phyloP scores from a whole-genome alignment of 1,140 invertebrate genomes.

The Meloidogyne floridensis region DNA sequence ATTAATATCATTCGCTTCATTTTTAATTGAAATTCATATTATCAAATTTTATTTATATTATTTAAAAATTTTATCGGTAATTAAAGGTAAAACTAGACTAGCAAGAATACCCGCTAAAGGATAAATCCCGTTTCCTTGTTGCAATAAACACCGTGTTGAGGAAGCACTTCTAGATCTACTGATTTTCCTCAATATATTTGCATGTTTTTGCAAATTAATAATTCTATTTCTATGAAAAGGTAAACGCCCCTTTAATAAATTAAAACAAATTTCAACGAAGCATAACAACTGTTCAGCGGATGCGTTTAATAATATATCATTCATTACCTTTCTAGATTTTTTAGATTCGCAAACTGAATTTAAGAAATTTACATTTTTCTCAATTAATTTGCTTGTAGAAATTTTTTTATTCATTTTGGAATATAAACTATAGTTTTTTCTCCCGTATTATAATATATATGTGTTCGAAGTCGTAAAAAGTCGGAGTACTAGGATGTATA shows the following conservation, averaged over 20 bases:
- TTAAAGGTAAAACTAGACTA: neutral
- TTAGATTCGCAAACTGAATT: too few species aligned
- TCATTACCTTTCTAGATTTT: too few species aligned
- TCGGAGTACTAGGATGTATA: constrained; percentile 32
- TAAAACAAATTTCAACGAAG: constrained; percentile 33
- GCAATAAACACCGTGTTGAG: neutral
- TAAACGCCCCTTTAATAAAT: constrained; percentile 24
- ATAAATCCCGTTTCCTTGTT: neutral
- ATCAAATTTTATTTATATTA: neutral
- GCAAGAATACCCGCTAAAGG: constrained; percentile 11
- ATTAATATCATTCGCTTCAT: constrained; percentile 23
- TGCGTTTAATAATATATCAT: neutral
- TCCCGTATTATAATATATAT: constrained; percentile 32
- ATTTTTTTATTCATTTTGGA: constrained; percentile 1
- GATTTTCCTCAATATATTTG: constrained; percentile 2
- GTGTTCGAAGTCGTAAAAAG: constrained; percentile 16
- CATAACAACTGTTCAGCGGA: constrained; percentile 28
- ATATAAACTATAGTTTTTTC: neutral
- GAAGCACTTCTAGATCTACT: constrained; percentile 5
- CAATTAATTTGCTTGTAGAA: neutral
- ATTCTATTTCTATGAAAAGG: neutral
- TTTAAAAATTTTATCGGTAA: neutral
- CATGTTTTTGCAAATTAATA: neutral
- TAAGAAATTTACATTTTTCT: too few species aligned
- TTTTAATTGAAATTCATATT: constrained; percentile 8